Conservation (phyloP, 2,113 vertebrate species). For the Pipra filicauda region DNA sequence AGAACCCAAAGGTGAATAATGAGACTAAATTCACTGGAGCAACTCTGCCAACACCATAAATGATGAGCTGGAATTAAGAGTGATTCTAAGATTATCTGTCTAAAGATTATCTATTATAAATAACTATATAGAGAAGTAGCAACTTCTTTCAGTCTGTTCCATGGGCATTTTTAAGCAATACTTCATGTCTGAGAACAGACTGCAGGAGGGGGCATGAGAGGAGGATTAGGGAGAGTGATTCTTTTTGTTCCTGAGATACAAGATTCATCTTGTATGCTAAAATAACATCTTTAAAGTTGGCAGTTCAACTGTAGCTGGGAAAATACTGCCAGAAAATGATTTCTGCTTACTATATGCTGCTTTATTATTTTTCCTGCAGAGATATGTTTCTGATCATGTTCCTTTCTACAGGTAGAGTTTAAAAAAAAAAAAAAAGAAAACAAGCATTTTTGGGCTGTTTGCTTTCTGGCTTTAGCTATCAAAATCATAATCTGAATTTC, state of each 20-base stretch:
- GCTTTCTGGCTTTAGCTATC: not conserved
- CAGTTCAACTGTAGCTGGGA: conserved; percentile 17
- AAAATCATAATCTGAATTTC: not conserved
- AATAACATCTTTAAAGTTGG: conserved; percentile 34
- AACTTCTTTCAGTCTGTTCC: conserved; percentile 6
- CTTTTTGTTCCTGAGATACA: conserved; percentile 1
- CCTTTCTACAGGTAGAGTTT: not conserved
- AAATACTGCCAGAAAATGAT: not conserved
- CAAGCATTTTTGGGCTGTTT: not conserved
- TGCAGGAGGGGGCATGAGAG: not conserved
- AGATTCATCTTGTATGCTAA: conserved; percentile 48
- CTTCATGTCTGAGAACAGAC: conserved; percentile 24
- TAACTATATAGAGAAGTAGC: not conserved
- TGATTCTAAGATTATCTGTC: conserved; percentile 48
- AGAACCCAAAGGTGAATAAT: conserved; percentile 8
- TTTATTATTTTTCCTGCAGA: not conserved
- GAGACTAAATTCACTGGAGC: conserved; percentile 11
- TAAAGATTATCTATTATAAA: conserved; percentile 49
- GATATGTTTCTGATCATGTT: not conserved
- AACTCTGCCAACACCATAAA: conserved; percentile 23
- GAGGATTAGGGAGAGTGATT: not conserved
- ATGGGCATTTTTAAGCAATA: conserved; percentile 8
- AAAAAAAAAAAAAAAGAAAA: not conserved
- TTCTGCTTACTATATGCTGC: conserved; percentile 4
- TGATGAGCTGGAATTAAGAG: conserved; percentile 45